phyloP scores from a whole-genome alignment of 2,888 invertebrate genomes.

The Megamerina dolium region DNA sequence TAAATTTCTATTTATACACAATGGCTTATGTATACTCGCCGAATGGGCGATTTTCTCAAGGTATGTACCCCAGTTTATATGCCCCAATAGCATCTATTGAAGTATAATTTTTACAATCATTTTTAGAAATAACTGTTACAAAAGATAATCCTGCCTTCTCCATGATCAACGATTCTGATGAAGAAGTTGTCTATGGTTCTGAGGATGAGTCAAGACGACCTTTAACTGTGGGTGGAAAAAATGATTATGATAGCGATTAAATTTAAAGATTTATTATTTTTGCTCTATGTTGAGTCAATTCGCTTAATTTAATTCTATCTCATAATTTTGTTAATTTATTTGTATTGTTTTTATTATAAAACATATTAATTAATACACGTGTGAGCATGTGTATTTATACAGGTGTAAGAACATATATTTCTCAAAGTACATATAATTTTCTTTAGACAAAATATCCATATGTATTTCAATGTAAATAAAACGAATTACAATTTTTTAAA shows the following conservation, averaged over 20 bases:
- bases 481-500: no score
- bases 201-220: constrained; percentile 82
- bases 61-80: constrained; percentile 53
- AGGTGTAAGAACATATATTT: no score
- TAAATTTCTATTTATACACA: constrained; percentile 89
- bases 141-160: constrained; percentile 98
- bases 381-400: no score
- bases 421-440: no score
- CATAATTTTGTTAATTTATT: no score
- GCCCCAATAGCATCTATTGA: not conserved
- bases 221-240: constrained; percentile 58
- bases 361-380: no score
- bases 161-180: constrained; percentile 97
- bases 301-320: no score
- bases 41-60: constrained; percentile 71
- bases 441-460: no score
- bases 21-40: constrained; percentile 95
- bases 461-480: no score
- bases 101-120: not conserved
- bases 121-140: constrained; percentile 72
- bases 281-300: no score
- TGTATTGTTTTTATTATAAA: no score
- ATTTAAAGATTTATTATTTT: constrained; percentile 3
- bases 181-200: constrained; percentile 91
- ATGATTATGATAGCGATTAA: constrained; percentile 69